These are phyloP conservation scores for Rutpela maculata DNA, from an alignment of 2,888 invertebrate species.

Conservation along the genomic window DNA sequence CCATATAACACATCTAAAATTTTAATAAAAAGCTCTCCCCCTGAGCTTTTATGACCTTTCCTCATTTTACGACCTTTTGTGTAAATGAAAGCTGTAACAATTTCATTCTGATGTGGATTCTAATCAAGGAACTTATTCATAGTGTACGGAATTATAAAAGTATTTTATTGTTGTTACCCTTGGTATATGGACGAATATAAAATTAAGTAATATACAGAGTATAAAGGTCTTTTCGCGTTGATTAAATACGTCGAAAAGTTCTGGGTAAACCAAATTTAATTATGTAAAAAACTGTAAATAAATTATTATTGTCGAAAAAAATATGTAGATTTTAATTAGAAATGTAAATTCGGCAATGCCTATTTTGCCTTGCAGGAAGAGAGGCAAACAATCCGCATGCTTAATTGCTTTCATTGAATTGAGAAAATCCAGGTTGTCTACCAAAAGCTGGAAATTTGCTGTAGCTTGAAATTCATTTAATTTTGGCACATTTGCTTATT, in stretches of 20 bases:
- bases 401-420: neutral
- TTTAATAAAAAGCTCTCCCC: neutral
- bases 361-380: neutral
- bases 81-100: neutral
- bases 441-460: neutral
- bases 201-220: too few species aligned
- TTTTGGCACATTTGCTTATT: too few species aligned
- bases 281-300: neutral
- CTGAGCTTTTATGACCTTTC: neutral
- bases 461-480: neutral
- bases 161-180: neutral
- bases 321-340: neutral
- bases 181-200: too few species aligned
- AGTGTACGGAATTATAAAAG: neutral
- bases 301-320: neutral
- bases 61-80: neutral
- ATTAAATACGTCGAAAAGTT: too few species aligned
- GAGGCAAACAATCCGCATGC: neutral
- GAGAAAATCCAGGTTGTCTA: neutral
- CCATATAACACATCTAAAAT: neutral
- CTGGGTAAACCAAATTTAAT: neutral
- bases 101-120: constrained; percentile 15
- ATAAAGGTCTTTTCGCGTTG: too few species aligned
- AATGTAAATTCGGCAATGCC: neutral
- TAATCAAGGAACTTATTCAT: neutral